Evolutionary conservation across 2,797 vertebrate genomes (phyloP).

Genomic region (Chiloscyllium punctatum): DNA sequence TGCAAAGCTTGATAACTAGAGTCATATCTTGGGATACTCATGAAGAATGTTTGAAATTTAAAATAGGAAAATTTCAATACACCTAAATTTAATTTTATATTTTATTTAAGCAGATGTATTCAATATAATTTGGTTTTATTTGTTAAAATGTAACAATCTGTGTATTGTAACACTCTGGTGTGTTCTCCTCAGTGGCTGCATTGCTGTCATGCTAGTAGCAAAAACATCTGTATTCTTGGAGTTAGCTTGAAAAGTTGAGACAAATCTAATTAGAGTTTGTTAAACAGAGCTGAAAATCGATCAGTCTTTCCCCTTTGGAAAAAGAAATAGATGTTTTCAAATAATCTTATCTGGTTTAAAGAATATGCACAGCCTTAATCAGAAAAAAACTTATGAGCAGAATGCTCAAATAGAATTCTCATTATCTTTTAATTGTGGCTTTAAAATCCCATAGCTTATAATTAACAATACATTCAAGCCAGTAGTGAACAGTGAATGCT

Average conservation of each 20-base stretch:
- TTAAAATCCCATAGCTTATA: slow-evolving; percentile 41
- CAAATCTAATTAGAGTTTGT: slow-evolving; percentile 59
- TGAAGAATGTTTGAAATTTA: neutral
- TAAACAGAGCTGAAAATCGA: slow-evolving; percentile 51
- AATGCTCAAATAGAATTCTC: neutral
- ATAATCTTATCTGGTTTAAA: neutral
- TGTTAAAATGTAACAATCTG: slow-evolving; percentile 48
- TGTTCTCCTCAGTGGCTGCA: slow-evolving; percentile 56
- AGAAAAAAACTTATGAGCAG: neutral
- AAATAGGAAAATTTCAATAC: slow-evolving; percentile 44
- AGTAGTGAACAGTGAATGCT: neutral
- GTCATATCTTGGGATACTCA: neutral
- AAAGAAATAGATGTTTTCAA: neutral
- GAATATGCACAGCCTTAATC: neutral
- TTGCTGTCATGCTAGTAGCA: slow-evolving; percentile 47
- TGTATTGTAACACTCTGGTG: slow-evolving; percentile 45
- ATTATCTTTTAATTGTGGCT: slow-evolving; percentile 6
- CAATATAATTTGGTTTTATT: slow-evolving; percentile 48
- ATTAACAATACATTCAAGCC: neutral
- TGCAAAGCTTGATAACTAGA: neutral
- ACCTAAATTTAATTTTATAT: slow-evolving; percentile 38
- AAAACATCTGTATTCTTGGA: slow-evolving; percentile 59
- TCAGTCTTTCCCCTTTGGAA: slow-evolving; percentile 39
- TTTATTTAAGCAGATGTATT: slow-evolving; percentile 24
- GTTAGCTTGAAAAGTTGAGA: slow-evolving; percentile 48